These are phyloP conservation scores for Oncorhynchus clarkii DNA, from an alignment of 2,113 vertebrate genomes.

Conservation along the genomic window DNA sequence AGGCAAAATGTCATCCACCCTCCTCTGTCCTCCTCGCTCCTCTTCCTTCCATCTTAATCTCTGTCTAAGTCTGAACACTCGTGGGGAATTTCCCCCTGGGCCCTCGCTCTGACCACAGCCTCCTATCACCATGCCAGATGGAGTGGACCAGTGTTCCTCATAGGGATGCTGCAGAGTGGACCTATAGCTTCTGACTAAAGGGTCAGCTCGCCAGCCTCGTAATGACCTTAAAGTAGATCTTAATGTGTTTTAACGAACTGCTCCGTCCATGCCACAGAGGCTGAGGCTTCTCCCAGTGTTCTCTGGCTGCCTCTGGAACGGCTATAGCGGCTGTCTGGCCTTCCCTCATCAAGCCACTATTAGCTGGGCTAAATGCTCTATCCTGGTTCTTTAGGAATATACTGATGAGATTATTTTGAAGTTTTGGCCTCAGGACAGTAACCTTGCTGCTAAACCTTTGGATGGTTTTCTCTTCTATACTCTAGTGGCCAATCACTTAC, in stretches of 20 bases:
- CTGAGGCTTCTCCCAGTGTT: slow-evolving; percentile 22
- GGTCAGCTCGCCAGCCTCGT: slow-evolving; percentile 30
- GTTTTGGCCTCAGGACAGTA: slow-evolving; percentile 8
- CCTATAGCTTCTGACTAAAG: slow-evolving; percentile 43
- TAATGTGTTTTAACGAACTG: slow-evolving; percentile 66
- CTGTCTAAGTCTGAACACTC: slow-evolving; percentile 4
- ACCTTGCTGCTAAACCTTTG: slow-evolving; percentile 20
- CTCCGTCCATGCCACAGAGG: slow-evolving; percentile 31
- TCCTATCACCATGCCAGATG: slow-evolving; percentile 4
- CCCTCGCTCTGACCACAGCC: not conserved
- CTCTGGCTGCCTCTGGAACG: slow-evolving; percentile 1
- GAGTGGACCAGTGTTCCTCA: slow-evolving; percentile 23
- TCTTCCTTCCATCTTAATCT: slow-evolving; percentile 12
- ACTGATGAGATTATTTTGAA: slow-evolving; percentile 22
- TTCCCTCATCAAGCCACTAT: slow-evolving; percentile 13
- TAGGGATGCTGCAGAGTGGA: slow-evolving; percentile 11
- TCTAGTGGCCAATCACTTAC: slow-evolving; percentile 1
- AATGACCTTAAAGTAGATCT: slow-evolving; percentile 60
- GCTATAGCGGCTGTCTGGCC: not conserved
- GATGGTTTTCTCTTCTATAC: not conserved
- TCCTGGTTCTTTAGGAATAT: slow-evolving; percentile 31
- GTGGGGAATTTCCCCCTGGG: slow-evolving; percentile 9
- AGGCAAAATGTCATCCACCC: not conserved
- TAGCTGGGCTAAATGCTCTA: slow-evolving; percentile 16
- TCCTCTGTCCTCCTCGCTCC: not conserved